These are phyloP conservation scores for Balaenoptera acutorostrata DNA, from an alignment of 2,113 vertebrate species.

Conservation along the genomic window DNA sequence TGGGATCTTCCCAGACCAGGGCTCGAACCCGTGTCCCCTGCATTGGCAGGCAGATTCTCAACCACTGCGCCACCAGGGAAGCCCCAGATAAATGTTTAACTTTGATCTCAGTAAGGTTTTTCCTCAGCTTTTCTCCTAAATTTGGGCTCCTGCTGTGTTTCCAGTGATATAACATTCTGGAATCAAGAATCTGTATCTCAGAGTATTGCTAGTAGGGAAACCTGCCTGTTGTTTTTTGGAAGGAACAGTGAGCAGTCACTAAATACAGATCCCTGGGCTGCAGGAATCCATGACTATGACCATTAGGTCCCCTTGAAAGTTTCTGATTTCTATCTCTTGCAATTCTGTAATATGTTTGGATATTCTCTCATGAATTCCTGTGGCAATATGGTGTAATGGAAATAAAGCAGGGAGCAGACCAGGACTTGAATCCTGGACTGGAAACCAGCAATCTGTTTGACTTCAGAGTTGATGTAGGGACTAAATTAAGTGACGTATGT, in stretches of 20 bases:
- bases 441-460: background rate
- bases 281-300: background rate
- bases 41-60: too few relatives aligned
- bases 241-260: background rate
- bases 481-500: background rate
- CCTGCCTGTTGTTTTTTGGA: background rate
- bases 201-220: background rate
- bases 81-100: background rate
- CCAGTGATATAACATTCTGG: background rate
- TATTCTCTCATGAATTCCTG: background rate
- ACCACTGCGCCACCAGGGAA: too few relatives aligned
- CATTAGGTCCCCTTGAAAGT: background rate
- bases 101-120: background rate
- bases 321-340: background rate
- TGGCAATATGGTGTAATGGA: background rate
- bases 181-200: background rate
- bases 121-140: background rate
- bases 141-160: background rate
- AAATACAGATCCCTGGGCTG: background rate
- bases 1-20: too few relatives aligned
- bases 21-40: too few relatives aligned
- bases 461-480: background rate
- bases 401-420: background rate
- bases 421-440: background rate
- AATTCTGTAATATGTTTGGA: background rate